A percentile compares a stretch with the other conserved stretches of the same genome.
These are phyloP conservation scores for Corbicula japonica DNA, from an alignment of 2,888 invertebrate genomes.

Conservation along the genomic window DNA sequence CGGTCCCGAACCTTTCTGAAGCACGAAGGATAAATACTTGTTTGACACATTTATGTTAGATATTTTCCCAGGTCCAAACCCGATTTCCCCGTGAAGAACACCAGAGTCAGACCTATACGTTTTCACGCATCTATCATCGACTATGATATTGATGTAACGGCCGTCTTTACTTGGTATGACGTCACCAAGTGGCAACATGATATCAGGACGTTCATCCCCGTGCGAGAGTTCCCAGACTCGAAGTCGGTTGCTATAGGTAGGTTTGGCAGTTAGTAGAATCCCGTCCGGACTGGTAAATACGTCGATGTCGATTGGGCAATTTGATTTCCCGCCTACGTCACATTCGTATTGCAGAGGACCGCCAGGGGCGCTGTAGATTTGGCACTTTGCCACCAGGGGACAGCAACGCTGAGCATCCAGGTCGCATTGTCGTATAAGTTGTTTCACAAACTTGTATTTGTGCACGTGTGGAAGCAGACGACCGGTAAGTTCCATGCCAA, in stretches of 20 bases:
- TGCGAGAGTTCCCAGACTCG: conserved; percentile 80
- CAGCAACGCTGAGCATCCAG: conserved; percentile 72
- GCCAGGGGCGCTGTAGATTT: conserved; percentile 82
- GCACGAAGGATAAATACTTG: conserved; percentile 77
- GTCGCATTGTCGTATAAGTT: conserved; percentile 80
- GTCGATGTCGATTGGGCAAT: conserved; percentile 75
- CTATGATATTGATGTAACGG: conserved; percentile 76
- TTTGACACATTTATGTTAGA: conserved; percentile 70
- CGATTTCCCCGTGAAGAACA: conserved; percentile 75
- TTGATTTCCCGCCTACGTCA: conserved; percentile 73
- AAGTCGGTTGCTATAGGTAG: conserved; percentile 72
- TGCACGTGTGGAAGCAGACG: conserved; percentile 91
- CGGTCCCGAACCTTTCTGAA: conserved; percentile 77
- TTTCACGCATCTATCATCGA: conserved; percentile 72
- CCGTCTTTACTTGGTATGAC: conserved; percentile 78
- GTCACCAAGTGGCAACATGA: conserved; percentile 75
- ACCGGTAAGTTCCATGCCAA: conserved; percentile 96
- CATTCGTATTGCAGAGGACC: conserved; percentile 82
- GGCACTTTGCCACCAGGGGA: conserved; percentile 81
- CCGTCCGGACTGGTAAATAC: conserved; percentile 78
- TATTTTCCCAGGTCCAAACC: conserved; percentile 71
- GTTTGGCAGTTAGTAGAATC: conserved; percentile 78
- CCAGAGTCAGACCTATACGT: conserved; percentile 79
- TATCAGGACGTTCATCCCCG: conserved; percentile 80
- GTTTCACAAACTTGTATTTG: conserved; percentile 67